Base-by-base conservation (phyloP, 2,888 invertebrate genomes). In the Cantharis nigra region DNA sequence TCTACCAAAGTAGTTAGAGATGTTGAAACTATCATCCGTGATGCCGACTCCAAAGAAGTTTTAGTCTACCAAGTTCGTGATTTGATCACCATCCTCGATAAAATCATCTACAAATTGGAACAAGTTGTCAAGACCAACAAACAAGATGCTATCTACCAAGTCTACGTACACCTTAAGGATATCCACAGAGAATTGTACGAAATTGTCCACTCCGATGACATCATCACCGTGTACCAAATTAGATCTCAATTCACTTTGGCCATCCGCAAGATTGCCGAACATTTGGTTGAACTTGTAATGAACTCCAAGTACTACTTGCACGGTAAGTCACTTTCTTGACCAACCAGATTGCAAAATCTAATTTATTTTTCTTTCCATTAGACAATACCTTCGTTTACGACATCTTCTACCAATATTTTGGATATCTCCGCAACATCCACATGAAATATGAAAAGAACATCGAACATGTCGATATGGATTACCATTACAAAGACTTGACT, bases 181-280 rank as follows among this genome's bases (percentile, higher is more conserved):
- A 70, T 75, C 16, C 30, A 23, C n/a, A 18, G 13, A 2, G 28
- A 75, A 26, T 70, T 75, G 23, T 20, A 16, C 23, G 65, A 65
- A 23, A 10, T 75, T 14, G 70, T 71, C 16, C 69, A 26, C 70
- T 64, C 70, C 3, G 75, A 64, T 18, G 70, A 16, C 26, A 30
- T 70, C 28, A 26, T 62, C 62, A 62, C 33, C n/a, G 71, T 75
- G 14, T 71, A 75, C 49, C 71, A 70, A 71, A 70, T 75, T 9
- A 75, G 20, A 18, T 49, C 30, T 9, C 75, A 71, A 26, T 14
- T 64, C 33, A 64, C 18, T 11, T 28, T 23, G 11, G 10, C 13
- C 30, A 70, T 75, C 70, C 64, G 65, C 9, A 67, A 71, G 18
- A 49, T 16, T 5, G 9, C 23, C 23, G 20, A 20, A 3, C 9